Conservation (phyloP, 2,797 vertebrate genomes). For the Rhodeus uyekii region DNA sequence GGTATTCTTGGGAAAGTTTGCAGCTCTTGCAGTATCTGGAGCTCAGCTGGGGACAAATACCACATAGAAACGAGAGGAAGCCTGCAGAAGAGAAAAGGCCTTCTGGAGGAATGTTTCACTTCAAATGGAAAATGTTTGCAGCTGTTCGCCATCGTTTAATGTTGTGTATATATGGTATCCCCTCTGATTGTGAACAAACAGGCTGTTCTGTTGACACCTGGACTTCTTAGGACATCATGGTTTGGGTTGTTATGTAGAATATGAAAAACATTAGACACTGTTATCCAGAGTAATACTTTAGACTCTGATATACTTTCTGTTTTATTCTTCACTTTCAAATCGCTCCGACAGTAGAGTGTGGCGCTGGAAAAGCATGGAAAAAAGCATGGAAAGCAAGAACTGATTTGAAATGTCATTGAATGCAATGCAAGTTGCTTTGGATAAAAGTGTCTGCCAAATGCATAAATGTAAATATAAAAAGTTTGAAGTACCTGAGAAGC, state of each 20-base stretch:
- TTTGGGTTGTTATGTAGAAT: neutral
- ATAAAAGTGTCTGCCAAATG: too few species aligned
- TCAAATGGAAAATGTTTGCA: slow-evolving; percentile 79
- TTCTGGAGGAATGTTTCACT: slow-evolving; percentile 79
- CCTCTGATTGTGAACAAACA: slow-evolving; percentile 9
- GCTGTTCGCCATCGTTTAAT: slow-evolving; percentile 65
- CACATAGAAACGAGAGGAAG: slow-evolving; percentile 81
- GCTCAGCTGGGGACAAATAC: slow-evolving; percentile 83
- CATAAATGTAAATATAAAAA: too few species aligned
- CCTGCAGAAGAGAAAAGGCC: slow-evolving; percentile 69
- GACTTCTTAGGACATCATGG: neutral
- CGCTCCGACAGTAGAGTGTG: too few species aligned
- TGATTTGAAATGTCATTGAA: too few species aligned
- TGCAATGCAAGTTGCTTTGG: too few species aligned
- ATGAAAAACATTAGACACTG: neutral
- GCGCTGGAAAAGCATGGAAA: too few species aligned
- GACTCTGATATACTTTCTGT: too few species aligned
- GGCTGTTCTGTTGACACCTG: slow-evolving; percentile 2
- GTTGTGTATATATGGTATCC: slow-evolving; percentile 19
- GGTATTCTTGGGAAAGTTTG: slow-evolving; percentile 85
- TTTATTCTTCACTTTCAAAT: too few species aligned
- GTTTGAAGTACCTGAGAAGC: neutral
- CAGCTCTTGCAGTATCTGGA: slow-evolving; percentile 77
- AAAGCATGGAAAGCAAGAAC: too few species aligned
- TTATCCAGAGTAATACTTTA: neutral